Base-by-base conservation (phyloP, 2,888 invertebrate species). In the Sarcophaga subvicina region DNA sequence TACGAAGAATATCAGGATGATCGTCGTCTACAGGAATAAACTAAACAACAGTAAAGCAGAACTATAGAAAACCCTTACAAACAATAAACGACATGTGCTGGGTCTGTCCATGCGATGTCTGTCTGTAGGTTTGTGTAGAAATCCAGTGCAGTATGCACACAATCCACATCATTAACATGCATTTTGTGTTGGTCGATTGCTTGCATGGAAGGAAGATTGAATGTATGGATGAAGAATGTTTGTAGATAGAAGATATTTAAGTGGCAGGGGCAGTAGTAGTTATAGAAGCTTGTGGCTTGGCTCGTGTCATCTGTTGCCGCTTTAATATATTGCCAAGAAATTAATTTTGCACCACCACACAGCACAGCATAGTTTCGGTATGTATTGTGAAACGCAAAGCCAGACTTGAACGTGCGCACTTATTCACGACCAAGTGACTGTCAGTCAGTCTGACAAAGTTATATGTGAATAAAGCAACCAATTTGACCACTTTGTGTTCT, bases 251-350 rank as follows among this genome's bases (percentile, higher is more conserved):
- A 8, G 25, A 54, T 67, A 67, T 67, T 60, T 27, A 66, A 60
- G 71, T 60, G 20, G 60, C 27, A 64, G 82, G 59, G 62, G 73
- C 37, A 70, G 11, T 25, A 64, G 64, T 70, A 54, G 54, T 25
- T 22, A 20, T 27, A 63, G 70, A 60, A 72, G 87, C 80, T 87
- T 85, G 87, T 80, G 85, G 80, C 85, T 83, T 88, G 88, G 88
- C 88, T 86, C 86, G 86, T 88, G 88, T 88, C 88, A 88, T 88
- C 85, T 88, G 88, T 86, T 88, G 88, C 87, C 84, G 84, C 84
- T 87, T 81, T 82, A 72, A 87, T 82, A 82, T 84, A 81, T 87
- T 82, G 84, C 71, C 87, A 87, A 87, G 87, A 87, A 84, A 87
- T 84, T 84, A 82, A 87, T 87, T 84, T 87, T 84, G 84, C 84